These are phyloP conservation scores for Platyrinchus mystaceus DNA, from an alignment of 2,797 vertebrate genomes.

Conservation along the genomic window DNA sequence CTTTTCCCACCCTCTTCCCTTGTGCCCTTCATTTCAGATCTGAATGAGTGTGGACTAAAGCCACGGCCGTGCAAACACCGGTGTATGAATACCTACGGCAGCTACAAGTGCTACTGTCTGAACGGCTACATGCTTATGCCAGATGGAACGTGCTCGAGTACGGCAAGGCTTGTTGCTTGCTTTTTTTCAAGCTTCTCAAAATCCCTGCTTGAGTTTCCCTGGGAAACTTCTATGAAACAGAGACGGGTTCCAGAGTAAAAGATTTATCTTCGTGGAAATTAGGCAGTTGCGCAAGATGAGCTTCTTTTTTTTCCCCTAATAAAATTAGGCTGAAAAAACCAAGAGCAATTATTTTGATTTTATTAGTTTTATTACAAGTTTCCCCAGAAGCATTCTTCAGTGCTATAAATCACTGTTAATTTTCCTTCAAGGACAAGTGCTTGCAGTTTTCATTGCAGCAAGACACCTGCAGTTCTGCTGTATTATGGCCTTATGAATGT, in stretches of 20 bases:
- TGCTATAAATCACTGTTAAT: slow-evolving; percentile 26
- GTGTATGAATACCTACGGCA: slow-evolving; percentile 95
- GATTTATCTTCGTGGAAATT: neutral
- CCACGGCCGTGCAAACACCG: slow-evolving; percentile 93
- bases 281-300: neutral
- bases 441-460: neutral
- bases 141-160: slow-evolving; percentile 94
- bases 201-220: neutral
- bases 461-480: neutral
- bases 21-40: slow-evolving; percentile 78
- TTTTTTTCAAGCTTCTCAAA: neutral
- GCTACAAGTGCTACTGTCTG: slow-evolving; percentile 98
- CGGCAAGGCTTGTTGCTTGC: slow-evolving; percentile 55
- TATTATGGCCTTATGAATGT: neutral
- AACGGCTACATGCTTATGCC: slow-evolving; percentile 92
- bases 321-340: neutral
- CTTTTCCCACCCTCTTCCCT: neutral
- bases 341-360: slow-evolving; percentile 16
- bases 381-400: neutral
- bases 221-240: neutral
- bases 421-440: neutral
- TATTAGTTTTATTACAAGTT: slow-evolving; percentile 9
- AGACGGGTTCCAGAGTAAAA: neutral
- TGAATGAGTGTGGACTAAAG: slow-evolving; percentile 96
- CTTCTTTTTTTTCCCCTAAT: neutral